Evolutionary conservation across 2,888 invertebrate species (phyloP).

Genomic region (Paralinhomoeus sp.): DNA sequence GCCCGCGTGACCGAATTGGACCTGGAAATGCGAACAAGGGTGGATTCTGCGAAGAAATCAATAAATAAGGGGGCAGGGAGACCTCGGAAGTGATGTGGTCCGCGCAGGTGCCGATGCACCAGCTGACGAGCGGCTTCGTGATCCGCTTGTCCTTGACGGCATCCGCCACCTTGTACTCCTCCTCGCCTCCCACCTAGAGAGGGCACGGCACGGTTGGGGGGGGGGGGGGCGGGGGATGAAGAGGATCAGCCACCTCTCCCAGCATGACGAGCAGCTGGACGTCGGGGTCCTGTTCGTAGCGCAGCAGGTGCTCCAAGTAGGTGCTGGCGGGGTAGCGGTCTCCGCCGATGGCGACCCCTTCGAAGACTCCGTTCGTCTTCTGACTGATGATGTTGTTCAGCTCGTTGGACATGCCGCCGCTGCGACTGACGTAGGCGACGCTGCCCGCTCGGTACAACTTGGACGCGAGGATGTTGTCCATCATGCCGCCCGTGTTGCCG

Average conservation of each 20-base stretch:
- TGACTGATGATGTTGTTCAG: constrained; percentile 90
- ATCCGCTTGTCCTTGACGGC: constrained; percentile 52
- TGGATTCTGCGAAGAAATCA: not conserved
- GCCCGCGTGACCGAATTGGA: constrained; percentile 98
- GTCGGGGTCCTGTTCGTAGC: constrained; percentile 42
- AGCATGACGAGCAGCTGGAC: constrained; percentile 79
- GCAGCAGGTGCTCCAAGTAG: constrained; percentile 83
- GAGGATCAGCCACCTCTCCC: constrained; percentile 40
- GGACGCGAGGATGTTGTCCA: constrained; percentile 92
- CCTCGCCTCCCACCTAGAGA: constrained; percentile 70
- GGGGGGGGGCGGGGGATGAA: not conserved
- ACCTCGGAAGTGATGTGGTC: constrained; percentile 24
- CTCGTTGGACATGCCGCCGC: constrained; percentile 98
- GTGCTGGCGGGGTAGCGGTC: constrained; percentile 89
- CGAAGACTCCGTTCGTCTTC: constrained; percentile 83
- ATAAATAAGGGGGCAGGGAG: not conserved
- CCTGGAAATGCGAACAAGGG: constrained; percentile 29
- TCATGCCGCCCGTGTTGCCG: constrained; percentile 90
- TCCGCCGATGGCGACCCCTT: constrained; percentile 93
- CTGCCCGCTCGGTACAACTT: constrained; percentile 84
- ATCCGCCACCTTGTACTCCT: constrained; percentile 83
- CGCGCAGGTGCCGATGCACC: constrained; percentile 77
- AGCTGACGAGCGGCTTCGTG: constrained; percentile 81
- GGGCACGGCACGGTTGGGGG: not conserved
- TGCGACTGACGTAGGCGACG: constrained; percentile 90